Evolutionary conservation across 2,888 invertebrate genomes (phyloP).

Genomic region (Cryptocheilus praepositus): DNA sequence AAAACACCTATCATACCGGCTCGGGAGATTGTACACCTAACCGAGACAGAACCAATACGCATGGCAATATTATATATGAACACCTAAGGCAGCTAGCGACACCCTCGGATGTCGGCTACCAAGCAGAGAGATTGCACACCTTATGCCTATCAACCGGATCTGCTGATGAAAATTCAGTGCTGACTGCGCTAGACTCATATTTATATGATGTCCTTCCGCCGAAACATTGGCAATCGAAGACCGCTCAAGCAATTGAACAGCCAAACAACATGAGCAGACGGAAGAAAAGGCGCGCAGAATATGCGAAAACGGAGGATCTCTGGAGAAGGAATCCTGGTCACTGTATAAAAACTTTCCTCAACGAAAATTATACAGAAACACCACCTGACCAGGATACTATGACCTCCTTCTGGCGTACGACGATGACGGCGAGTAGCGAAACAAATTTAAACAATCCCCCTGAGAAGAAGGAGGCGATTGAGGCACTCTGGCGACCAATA

Average conservation of each 20-base stretch:
- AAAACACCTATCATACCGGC: not conserved
- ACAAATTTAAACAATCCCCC: too few relatives aligned
- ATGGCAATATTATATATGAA: too few relatives aligned
- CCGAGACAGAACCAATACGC: not conserved
- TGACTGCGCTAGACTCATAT: too few relatives aligned
- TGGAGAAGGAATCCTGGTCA: constrained; percentile 24
- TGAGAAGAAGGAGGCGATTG: constrained; percentile 33
- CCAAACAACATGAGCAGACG: not conserved
- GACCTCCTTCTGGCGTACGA: constrained; percentile 30
- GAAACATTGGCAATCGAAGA: not conserved
- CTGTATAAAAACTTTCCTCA: constrained; percentile 14
- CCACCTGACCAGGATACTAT: constrained; percentile 20
- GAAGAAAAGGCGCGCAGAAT: constrained; percentile 23
- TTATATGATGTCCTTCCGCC: not conserved
- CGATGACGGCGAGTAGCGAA: constrained; percentile 20
- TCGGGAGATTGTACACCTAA: too few relatives aligned
- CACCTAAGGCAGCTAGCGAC: too few relatives aligned
- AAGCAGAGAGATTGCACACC: too few relatives aligned
- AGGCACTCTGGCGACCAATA: constrained; percentile 34
- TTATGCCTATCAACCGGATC: too few relatives aligned
- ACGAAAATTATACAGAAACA: not conserved
- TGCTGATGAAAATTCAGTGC: too few relatives aligned
- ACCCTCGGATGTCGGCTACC: too few relatives aligned
- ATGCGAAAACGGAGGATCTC: constrained; percentile 25
- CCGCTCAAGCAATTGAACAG: not conserved